These are phyloP conservation scores for Glaucopsyche alexis DNA, from an alignment of 2,888 invertebrate species.

Conservation along the genomic window DNA sequence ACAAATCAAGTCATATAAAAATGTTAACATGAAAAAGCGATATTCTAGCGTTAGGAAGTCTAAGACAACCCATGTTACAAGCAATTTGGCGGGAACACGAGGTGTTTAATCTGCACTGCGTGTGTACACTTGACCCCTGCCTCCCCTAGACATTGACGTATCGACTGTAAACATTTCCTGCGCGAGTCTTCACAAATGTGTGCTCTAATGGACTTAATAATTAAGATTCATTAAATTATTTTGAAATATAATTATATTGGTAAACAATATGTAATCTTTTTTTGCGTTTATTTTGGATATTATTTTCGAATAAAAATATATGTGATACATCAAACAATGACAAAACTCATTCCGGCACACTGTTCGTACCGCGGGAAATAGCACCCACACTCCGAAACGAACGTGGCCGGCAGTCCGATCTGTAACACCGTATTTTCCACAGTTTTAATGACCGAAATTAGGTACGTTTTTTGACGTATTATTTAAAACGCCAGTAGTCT, in stretches of 20 bases:
- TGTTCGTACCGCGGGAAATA: too few species aligned
- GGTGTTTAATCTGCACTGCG: constrained; percentile 62
- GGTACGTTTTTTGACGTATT: too few species aligned
- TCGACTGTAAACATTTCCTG: constrained; percentile 32
- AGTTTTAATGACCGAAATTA: too few species aligned
- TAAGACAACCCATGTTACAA: constrained; percentile 36
- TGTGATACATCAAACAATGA: not conserved
- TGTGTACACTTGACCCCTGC: constrained; percentile 59
- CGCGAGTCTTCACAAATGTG: constrained; percentile 2
- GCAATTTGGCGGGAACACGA: constrained; percentile 49
- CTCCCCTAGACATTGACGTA: constrained; percentile 42
- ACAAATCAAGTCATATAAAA: not conserved
- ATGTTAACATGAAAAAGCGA: not conserved
- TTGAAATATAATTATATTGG: not conserved
- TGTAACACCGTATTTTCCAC: too few species aligned
- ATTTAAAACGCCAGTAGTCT: too few species aligned
- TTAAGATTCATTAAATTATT: constrained; percentile 9
- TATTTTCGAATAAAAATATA: too few species aligned
- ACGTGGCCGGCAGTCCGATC: too few species aligned
- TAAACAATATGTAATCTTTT: too few species aligned
- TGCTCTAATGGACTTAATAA: constrained; percentile 3
- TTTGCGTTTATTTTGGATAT: too few species aligned
- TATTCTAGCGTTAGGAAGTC: not conserved
- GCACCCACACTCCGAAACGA: too few species aligned
- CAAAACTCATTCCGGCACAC: too few species aligned